A percentile compares a stretch with the other conserved stretches of the same genome.
Conservation (phyloP, 1,140 invertebrate species). For the Brachionus rubens region DNA sequence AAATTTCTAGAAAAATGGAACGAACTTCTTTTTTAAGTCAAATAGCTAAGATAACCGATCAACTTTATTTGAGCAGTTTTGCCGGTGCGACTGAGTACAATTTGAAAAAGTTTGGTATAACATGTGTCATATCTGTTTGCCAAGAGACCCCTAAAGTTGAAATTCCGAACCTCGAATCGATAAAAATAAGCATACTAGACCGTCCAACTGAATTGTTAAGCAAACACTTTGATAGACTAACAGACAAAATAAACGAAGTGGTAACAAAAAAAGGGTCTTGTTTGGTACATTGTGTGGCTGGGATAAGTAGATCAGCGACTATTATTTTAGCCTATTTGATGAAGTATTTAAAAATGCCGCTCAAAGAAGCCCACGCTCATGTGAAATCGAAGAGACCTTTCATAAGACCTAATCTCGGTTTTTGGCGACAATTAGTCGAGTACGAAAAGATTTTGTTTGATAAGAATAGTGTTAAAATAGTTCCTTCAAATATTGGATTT, state of each 20-base stretch:
- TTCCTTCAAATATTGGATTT: constrained; percentile 52
- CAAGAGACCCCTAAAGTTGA: constrained; percentile 17
- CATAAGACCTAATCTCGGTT: constrained; percentile 78
- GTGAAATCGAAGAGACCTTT: constrained; percentile 41
- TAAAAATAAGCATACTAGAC: constrained; percentile 32
- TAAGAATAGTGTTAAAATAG: constrained; percentile 54
- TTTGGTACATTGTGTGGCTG: constrained; percentile 46
- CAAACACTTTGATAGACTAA: constrained; percentile 5
- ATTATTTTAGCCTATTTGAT: constrained; percentile 46
- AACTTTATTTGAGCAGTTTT: constrained; percentile 24
- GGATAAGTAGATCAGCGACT: constrained; percentile 25
- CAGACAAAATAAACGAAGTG: constrained; percentile 35
- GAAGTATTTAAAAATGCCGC: constrained; percentile 22
- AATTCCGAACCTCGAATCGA: constrained; percentile 6
- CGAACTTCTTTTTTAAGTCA: constrained; percentile 2
- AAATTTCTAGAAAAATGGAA: neutral
- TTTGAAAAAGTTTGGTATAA: constrained; percentile 31
- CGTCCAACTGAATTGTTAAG: neutral
- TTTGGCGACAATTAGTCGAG: constrained; percentile 77
- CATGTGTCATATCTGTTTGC: constrained; percentile 39
- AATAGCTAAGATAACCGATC: constrained; percentile 44
- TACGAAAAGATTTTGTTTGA: constrained; percentile 69
- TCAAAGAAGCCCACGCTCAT: constrained; percentile 21
- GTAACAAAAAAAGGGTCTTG: neutral
- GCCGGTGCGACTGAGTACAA: constrained; percentile 9